Evolutionary conservation across 2,888 invertebrate species (phyloP).

Genomic region (Folsomia manolachei): DNA sequence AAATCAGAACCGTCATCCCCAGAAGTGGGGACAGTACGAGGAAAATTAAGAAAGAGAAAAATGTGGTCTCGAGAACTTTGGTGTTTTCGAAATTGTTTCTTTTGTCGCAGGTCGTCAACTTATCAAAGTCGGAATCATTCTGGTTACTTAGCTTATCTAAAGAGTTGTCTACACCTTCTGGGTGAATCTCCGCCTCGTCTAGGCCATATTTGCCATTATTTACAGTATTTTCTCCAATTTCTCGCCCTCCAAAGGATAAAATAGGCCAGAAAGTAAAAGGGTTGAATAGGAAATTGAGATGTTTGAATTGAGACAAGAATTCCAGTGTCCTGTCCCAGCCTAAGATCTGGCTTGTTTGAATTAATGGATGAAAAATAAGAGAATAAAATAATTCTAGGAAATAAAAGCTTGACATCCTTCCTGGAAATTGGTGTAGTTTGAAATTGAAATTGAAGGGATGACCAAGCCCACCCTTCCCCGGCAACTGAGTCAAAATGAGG

Average conservation of each 20-base stretch:
- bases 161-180: not conserved
- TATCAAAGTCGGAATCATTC: no score
- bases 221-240: not conserved
- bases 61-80: not conserved
- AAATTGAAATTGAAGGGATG: no score
- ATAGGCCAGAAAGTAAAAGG: no score
- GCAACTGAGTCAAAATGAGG: no score
- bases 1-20: no score
- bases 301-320: not conserved
- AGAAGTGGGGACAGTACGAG: not conserved
- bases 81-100: not conserved
- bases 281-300: slow-evolving; percentile 6
- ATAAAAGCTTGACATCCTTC: no score
- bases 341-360: slow-evolving; percentile 3
- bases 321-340: not conserved
- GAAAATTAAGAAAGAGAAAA: not conserved
- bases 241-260: not conserved
- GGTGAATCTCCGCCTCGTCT: not conserved
- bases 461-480: not conserved
- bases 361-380: slow-evolving; percentile 30
- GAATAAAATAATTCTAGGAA: slow-evolving; percentile 21
- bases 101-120: not conserved
- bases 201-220: not conserved
- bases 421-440: slow-evolving; percentile 4
- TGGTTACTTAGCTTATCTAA: not conserved